A percentile compares a stretch with the other conserved stretches of the same genome.
Conservation (phyloP, 2,797 vertebrate species). For the Trachurus trachurus region DNA sequence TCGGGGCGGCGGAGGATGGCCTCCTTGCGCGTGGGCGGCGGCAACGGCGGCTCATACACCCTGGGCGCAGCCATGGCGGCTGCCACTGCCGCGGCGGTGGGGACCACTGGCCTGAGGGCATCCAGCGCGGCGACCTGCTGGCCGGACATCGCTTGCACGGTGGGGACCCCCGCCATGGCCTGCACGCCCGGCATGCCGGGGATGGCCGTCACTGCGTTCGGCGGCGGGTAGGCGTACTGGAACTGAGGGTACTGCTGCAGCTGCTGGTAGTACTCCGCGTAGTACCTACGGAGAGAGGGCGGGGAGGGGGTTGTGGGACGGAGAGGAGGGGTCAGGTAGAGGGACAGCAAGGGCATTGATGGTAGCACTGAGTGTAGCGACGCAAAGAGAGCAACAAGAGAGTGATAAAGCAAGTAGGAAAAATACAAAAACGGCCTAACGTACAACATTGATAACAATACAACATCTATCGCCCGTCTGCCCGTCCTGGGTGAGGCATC, state of each 20-base stretch:
- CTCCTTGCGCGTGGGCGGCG: constrained; percentile 89
- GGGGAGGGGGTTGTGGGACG: background rate
- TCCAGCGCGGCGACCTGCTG: constrained; percentile 84
- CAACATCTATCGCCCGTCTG: too few species aligned
- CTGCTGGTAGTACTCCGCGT: constrained; percentile 86
- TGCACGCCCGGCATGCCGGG: constrained; percentile 71
- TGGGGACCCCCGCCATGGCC: constrained; percentile 50
- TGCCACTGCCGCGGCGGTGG: constrained; percentile 83
- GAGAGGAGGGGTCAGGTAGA: background rate
- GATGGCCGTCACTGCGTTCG: constrained; percentile 72
- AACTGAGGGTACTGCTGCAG: constrained; percentile 88
- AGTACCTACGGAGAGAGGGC: constrained; percentile 72
- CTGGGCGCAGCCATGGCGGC: constrained; percentile 84
- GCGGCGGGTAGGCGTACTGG: constrained; percentile 84
- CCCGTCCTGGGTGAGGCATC: too few species aligned
- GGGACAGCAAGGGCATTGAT: constrained; percentile 4
- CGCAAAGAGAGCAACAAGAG: background rate
- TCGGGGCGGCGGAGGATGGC: constrained; percentile 90
- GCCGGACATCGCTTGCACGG: constrained; percentile 67
- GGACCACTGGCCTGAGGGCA: constrained; percentile 87
- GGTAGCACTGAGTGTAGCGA: background rate
- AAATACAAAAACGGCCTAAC: background rate
- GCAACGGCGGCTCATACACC: constrained; percentile 88
- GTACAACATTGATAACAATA: too few species aligned
- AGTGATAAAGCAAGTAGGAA: background rate